Evolutionary conservation across 2,113 vertebrate species (phyloP).

Genomic region (Nanorana parkeri): DNA sequence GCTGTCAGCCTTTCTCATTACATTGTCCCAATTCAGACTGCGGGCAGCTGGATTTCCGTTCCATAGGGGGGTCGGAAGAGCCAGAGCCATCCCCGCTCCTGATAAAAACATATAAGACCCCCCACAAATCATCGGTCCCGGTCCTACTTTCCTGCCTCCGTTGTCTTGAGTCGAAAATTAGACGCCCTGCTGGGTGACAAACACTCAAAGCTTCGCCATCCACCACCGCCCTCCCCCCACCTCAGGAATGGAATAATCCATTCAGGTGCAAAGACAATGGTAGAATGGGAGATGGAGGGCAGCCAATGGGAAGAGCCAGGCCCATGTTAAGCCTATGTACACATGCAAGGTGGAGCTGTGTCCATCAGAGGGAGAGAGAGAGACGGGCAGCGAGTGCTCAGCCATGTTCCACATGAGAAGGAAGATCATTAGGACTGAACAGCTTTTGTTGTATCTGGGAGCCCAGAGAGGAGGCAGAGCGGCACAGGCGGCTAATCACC

Average conservation of each 20-base stretch:
- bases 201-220: neutral
- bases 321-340: neutral
- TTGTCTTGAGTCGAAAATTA: too few relatives aligned
- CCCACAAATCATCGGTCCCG: neutral
- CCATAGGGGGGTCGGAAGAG: neutral
- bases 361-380: neutral
- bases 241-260: slow-evolving; percentile 38
- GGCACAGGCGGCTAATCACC: neutral
- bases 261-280: slow-evolving; percentile 54
- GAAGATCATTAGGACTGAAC: neutral
- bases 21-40: slow-evolving; percentile 52
- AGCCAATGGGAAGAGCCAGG: slow-evolving; percentile 18
- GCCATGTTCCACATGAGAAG: neutral
- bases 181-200: neutral
- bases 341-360: slow-evolving; percentile 14
- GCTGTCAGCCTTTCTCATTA: slow-evolving; percentile 43
- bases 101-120: neutral
- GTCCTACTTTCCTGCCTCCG: too few relatives aligned
- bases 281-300: slow-evolving; percentile 17
- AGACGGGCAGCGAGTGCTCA: neutral
- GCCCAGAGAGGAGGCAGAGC: neutral
- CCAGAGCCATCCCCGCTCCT: neutral
- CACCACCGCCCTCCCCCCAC: slow-evolving; percentile 1
- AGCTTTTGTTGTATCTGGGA: neutral
- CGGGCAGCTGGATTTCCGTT: neutral